Base-by-base conservation (phyloP, 2,113 vertebrate genomes). In the Strix aluco region DNA sequence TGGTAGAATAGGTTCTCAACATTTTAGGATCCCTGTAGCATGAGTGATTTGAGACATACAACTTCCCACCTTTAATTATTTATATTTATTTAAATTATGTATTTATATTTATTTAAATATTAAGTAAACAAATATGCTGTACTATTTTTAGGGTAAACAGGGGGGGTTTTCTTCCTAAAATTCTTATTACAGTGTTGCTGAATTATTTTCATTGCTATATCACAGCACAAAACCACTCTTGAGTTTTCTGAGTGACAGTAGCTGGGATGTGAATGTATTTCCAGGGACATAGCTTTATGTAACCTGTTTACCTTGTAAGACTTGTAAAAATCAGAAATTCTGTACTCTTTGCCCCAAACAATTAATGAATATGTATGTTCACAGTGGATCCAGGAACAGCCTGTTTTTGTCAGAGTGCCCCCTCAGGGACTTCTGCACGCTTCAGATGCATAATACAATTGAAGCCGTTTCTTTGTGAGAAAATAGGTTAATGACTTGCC, bases 401-500 rank as follows among this genome's bases (percentile, higher is more conserved):
- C 69, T 86, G 83, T 97, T 89, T 96, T 91, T 96, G 90, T 97
- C 86, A 90, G 87, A 62, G 59, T 96, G 94, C 75, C 90, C 89
- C 96, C 86, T 81, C 40, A 29, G 92, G 95, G 83, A 81, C 93
- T 94, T 87, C 47, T 42, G 66, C 92, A 94, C 59, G 96, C 96
- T 97, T 97, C 74, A 10, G 86, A 94, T 96, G 83, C 86, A 80
- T 95, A 92, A 95, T 94, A 97, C 96, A 94, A 82, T 94, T 88
- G 94, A 93, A 97, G 95, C 86, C 3, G 20, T 72, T 94, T 75
- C 83, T 96, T 87, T 90, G 94, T 96, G 91, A 93, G 89, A 98
- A 98, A 97, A 96, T 95, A 94, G 97, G 97, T 96, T 97, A 97
- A 66, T 90, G 83, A 82, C 86, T 96, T 95, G 96, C 96, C 96